Conservation (phyloP, 2,113 vertebrate species). For the Ochotona princeps region DNA sequence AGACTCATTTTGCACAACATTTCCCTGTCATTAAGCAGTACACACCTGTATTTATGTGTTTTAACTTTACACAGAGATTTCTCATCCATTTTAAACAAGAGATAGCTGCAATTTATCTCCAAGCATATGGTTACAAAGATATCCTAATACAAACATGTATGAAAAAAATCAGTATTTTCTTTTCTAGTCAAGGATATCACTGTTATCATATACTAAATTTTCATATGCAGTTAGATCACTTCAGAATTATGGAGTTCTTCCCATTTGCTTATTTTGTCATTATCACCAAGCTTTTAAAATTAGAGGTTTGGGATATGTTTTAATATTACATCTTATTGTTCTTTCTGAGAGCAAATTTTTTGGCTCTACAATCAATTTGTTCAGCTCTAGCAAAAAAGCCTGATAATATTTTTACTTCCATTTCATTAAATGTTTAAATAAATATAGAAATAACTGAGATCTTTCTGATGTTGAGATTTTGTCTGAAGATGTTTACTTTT, state of each 20-base stretch:
- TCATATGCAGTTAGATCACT: background rate
- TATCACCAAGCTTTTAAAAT: background rate
- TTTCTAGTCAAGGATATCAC: background rate
- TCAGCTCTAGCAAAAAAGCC: background rate
- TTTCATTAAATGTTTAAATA: conserved; percentile 32
- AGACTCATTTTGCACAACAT: too few relatives aligned
- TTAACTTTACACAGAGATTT: background rate
- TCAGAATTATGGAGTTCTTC: background rate
- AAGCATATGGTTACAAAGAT: background rate
- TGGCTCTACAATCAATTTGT: background rate
- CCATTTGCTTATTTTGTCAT: background rate
- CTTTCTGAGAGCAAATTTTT: too few relatives aligned
- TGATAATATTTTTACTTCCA: conserved; percentile 2
- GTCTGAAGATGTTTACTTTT: conserved; percentile 20
- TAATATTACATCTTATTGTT: too few relatives aligned
- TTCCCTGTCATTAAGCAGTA: too few relatives aligned
- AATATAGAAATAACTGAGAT: background rate
- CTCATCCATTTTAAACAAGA: background rate
- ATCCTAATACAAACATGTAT: background rate
- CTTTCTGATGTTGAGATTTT: background rate
- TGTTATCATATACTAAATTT: background rate
- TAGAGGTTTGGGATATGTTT: background rate
- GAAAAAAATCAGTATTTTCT: background rate
- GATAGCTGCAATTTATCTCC: background rate
- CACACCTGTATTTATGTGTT: background rate